Evolutionary conservation across 2,797 vertebrate species (phyloP), one percentile per base, ranked within the genome.

Genomic region (Chloroceryle amazona): DNA sequence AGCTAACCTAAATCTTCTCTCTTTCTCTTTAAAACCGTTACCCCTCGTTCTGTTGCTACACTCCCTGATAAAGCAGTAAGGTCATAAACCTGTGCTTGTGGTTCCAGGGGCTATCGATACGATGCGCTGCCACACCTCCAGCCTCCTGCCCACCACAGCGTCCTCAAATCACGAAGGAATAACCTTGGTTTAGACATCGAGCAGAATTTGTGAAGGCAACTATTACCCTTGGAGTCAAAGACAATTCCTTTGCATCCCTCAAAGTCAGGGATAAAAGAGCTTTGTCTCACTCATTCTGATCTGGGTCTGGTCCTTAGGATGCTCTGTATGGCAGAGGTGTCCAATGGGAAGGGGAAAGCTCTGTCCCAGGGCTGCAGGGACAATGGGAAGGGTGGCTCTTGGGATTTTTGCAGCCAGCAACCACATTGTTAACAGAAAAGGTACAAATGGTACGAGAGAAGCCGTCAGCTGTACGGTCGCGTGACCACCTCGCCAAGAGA

Each of bases 351-450:
- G 2, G 51, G 74, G 41, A 28, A 28, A 33, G 8, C 61, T 57
- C 63, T 11, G 0, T 9, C 73, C 72, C 1, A 0, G 55, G 28
- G 55, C 0, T 9, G 57, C 23, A 29, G 76, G 87, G 70, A 12
- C 46, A 26, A 29, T 0, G 0, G 78, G 85, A n/a, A 37, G 37
- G 60, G 49, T 0, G 2, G 18, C 4, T 54, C 2, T 13, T 0
- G 3, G 49, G 49, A n/a, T n/a, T 3, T 29, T 21, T 49, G 79
- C 76, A 37, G 37, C 5, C 41, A 65, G 63, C 57, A 37, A 52
- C 28, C 13, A 51, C 42, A 6, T 19, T 7, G 23, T 29, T 20
- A 49, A 11, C 75, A 83, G 52, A 21, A 37, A 41, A 73, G 33
- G 35, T 35, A 25, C 81, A 39, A 33, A 41, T 1, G 22, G 17